Evolutionary conservation across 2,797 vertebrate species (phyloP), one percentile per base, ranked within the genome.

Genomic region (Manis crassicaudata): DNA sequence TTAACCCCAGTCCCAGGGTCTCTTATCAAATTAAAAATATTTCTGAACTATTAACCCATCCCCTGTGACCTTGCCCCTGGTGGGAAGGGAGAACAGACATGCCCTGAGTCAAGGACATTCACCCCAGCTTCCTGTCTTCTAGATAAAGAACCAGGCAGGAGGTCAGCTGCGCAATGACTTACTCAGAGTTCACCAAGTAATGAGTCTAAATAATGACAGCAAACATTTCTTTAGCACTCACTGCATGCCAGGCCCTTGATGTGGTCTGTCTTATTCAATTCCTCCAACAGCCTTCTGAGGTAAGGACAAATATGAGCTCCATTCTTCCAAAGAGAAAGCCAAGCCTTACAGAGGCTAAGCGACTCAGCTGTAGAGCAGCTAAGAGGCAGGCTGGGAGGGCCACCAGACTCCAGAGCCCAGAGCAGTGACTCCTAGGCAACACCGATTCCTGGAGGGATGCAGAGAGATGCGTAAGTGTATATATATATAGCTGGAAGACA

Each of bases 321-420:
- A 20, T 27, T 65, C 76, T 94, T 81, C 54, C 73, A 62, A 93
- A 83, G 52, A 72, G 25, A 72, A 92, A 86, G 23, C 60, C 87
- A 68, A n/a, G 54, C 5, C 13, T 50, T 29, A 40, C 18, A 46
- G 21, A 46, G 50, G 54, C 37, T n/a, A 54, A 50, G 11, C 29
- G 54, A 75, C 50, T 81, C 43, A 54, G 14, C n/a, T 76, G 4
- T 6, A 35, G 3, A 40, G 35, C 23, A 68, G 3, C 73, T 92
- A 75, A 72, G 82, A 37, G 37, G 37, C 32, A 54, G 60, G 16
- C 29, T 83, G 37, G 72, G 40, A 58, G 35, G 65, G 32, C 54
- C 10, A 10, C 18, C 27, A 73, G 77, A 58, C 35, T 72, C 88
- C 25, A 65, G 40, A 87, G 29, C 32, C 73, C 21, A 35, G 16